phyloP scores from a whole-genome alignment of 1,140 invertebrate species.

The Scaptomyza hsui region DNA sequence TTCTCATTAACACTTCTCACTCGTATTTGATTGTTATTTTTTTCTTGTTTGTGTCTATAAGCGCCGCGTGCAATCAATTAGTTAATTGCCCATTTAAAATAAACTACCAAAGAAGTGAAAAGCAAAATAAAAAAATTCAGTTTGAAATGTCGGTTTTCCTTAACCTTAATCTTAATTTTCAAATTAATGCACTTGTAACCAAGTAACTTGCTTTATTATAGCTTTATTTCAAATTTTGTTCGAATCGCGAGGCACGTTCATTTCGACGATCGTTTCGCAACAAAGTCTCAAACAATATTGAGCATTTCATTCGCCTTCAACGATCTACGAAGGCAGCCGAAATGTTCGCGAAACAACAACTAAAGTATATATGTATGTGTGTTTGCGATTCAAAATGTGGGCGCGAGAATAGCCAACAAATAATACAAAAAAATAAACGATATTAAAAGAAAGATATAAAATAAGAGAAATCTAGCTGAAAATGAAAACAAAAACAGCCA shows the following conservation, averaged over 20 bases:
- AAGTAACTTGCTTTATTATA: constrained; percentile 16
- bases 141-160: not conserved
- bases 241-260: constrained; percentile 45
- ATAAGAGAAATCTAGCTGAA: constrained; percentile 17
- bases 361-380: constrained; percentile 20
- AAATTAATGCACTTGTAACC: constrained; percentile 11
- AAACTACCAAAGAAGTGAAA: constrained; percentile 6
- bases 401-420: constrained; percentile 46
- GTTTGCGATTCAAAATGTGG: constrained; percentile 32
- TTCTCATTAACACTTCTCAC: constrained; percentile 28
- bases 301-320: constrained; percentile 47
- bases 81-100: constrained; percentile 10
- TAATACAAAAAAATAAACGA: constrained; percentile 31
- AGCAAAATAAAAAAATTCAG: not conserved
- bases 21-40: not conserved
- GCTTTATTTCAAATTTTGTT: constrained; percentile 24
- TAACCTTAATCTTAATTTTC: constrained; percentile 5
- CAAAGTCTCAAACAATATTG: constrained; percentile 78
- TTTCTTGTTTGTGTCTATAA: constrained; percentile 20
- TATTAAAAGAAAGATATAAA: constrained; percentile 6
- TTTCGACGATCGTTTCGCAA: constrained; percentile 64
- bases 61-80: constrained; percentile 41
- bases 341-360: constrained; percentile 47
- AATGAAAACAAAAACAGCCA: constrained; percentile 31
- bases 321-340: constrained; percentile 56